Evolutionary conservation across 1,140 invertebrate species (phyloP), one percentile per base, ranked within the genome.

Genomic region (Glossosoma conforme): DNA sequence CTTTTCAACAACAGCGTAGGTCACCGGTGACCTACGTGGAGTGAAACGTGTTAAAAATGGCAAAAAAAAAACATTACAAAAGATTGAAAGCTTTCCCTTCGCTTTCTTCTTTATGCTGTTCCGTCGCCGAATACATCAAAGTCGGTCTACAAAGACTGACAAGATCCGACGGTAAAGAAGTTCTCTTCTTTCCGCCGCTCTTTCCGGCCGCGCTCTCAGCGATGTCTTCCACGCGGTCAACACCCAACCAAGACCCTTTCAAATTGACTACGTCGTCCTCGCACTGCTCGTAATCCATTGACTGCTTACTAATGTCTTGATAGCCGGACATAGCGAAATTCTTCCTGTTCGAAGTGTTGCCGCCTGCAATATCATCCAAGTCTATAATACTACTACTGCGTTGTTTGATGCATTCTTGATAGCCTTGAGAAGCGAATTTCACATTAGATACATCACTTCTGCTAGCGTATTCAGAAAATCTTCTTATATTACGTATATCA

Each of bases 221-320:
- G 32, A 8, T 28, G n/a, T n/a, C 6, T 28, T 28, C 24, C 6
- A 28, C 24, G 24, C 6, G 6, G n/a, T 28, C n/a, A 6, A n/a
- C n/a, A n/a, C n/a, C n/a, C n/a, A n/a, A n/a, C n/a, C n/a, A n/a
- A n/a, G n/a, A n/a, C n/a, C n/a, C n/a, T n/a, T n/a, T n/a, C 24
- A 28, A 28, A 28, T 28, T 28, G 24, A 28, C 24, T 8, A 28
- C 25, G n/a, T n/a, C n/a, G 13, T 30, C 43, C 19, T 62, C 46
- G 9, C 15, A 20, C 14, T 64, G 35, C 60, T 63, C 19, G 64
- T 63, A 4, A 68, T 67, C 0, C 61, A 64, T 59, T 2, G 57
- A 59, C 15, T 48, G 66, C 11, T 70, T 69, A 13, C 64, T 63
- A 14, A 74, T 54, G 30, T 73, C 68, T 36, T 73, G 72, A 40